Conservation (phyloP, 2,797 vertebrate species). For the Myotis planiceps region DNA sequence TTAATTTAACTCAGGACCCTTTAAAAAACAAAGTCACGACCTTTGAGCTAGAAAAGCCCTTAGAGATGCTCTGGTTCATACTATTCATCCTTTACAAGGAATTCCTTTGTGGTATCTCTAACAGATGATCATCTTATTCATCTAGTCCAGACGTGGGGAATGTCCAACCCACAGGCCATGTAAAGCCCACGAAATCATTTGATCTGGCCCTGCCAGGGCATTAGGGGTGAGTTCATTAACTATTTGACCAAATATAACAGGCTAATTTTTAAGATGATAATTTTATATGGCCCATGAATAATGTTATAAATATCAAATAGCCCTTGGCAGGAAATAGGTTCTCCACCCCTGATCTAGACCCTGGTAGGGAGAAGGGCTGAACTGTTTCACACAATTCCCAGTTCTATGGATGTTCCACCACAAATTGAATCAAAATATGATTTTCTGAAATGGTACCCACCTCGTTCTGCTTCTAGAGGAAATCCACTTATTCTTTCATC, state of each 20-base stretch:
- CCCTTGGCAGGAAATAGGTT: background rate
- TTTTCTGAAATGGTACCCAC: background rate
- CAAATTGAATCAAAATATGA: background rate
- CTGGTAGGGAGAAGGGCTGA: background rate
- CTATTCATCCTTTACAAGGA: background rate
- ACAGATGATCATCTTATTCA: background rate
- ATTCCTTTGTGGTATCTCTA: background rate
- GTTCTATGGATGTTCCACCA: background rate
- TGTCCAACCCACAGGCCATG: too few species aligned
- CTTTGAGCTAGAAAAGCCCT: background rate
- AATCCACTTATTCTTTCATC: background rate
- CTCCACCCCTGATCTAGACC: background rate
- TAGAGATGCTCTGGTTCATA: background rate
- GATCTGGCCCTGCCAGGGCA: too few species aligned
- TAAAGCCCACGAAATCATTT: too few species aligned
- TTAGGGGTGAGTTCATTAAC: too few species aligned
- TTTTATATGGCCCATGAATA: too few species aligned
- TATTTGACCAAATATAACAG: too few species aligned
- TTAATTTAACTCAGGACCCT: constrained; percentile 12
- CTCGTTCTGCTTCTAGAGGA: background rate
- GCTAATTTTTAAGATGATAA: too few species aligned
- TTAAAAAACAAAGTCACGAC: background rate
- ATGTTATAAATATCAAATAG: too few species aligned
- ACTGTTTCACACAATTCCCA: background rate
- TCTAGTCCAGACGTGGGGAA: background rate